A percentile compares a stretch with the other conserved stretches of the same genome.
Conservation (phyloP, 2,888 invertebrate genomes). For the Panzeria rudis region DNA sequence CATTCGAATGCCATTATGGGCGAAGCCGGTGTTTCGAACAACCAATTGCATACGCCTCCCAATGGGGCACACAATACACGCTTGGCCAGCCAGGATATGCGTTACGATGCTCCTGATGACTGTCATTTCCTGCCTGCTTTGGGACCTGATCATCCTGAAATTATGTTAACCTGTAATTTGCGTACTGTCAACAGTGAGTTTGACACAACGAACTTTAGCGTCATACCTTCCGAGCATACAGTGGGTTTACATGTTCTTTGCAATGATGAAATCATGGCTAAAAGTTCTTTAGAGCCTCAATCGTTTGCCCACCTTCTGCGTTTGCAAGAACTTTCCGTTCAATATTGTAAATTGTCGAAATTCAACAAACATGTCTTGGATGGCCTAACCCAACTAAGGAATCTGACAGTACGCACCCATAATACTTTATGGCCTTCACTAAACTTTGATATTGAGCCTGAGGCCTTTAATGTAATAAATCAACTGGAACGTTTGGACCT, state of each 20-base stretch:
- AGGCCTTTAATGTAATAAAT: slow-evolving; percentile 90
- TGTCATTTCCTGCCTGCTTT: slow-evolving; percentile 85
- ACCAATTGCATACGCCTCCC: slow-evolving; percentile 76
- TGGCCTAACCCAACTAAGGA: slow-evolving; percentile 91
- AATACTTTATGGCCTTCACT: slow-evolving; percentile 93
- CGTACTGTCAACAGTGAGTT: slow-evolving; percentile 94
- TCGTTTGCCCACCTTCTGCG: slow-evolving; percentile 92
- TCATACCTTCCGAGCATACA: slow-evolving; percentile 93
- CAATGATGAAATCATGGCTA: slow-evolving; percentile 91
- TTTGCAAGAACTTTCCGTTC: slow-evolving; percentile 91
- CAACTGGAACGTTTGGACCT: slow-evolving; percentile 93
- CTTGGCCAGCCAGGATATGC: slow-evolving; percentile 72
- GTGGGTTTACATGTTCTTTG: slow-evolving; percentile 91
- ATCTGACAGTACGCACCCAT: slow-evolving; percentile 93
- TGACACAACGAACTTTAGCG: slow-evolving; percentile 94
- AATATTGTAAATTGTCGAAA: slow-evolving; percentile 93
- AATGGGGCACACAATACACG: slow-evolving; percentile 62
- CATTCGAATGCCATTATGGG: slow-evolving; percentile 82
- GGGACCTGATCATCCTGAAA: slow-evolving; percentile 86
- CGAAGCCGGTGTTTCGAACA: slow-evolving; percentile 79
- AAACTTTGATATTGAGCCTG: slow-evolving; percentile 91
- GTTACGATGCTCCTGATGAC: slow-evolving; percentile 93
- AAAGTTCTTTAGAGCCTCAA: slow-evolving; percentile 90
- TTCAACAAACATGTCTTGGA: slow-evolving; percentile 92
- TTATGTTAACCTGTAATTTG: slow-evolving; percentile 91